Percentiles rank a stretch among this genome's conserved stretches.
These are phyloP conservation scores for Eciton burchellii DNA, from an alignment of 1,140 invertebrate genomes.

Conservation along the genomic window DNA sequence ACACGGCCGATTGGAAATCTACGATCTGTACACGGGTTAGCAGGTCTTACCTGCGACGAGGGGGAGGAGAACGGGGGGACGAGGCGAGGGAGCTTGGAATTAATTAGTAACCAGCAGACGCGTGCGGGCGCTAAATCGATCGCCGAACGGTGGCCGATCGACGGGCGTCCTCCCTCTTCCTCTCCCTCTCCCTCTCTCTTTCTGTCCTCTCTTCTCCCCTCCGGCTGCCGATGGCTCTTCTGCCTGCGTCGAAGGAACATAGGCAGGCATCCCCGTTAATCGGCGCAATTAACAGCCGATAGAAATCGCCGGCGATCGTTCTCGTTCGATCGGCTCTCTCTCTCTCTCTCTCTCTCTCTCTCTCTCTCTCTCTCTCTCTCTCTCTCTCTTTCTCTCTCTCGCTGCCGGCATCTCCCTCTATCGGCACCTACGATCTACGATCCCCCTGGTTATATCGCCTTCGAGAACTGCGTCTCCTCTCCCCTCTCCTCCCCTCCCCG, in stretches of 20 bases:
- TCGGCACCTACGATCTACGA: constrained; percentile 36
- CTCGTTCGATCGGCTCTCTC: constrained; percentile 30
- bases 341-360: too few species aligned
- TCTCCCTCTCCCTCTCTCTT: too few species aligned
- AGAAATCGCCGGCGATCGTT: constrained; percentile 49
- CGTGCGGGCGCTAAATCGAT: constrained; percentile 60
- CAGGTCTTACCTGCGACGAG: constrained; percentile 30
- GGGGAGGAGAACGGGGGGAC: background rate
- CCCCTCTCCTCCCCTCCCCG: too few species aligned
- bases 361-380: too few species aligned
- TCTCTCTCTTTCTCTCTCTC: too few species aligned
- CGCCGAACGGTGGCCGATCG: background rate
- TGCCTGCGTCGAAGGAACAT: constrained; percentile 30
- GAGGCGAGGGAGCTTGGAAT: constrained; percentile 39
- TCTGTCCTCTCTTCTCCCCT: too few species aligned
- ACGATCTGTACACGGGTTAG: constrained; percentile 40
- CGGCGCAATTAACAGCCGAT: constrained; percentile 71
- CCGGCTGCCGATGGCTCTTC: background rate
- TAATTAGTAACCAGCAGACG: constrained; percentile 65
- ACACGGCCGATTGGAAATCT: constrained; percentile 61
- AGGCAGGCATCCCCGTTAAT: constrained; percentile 62
- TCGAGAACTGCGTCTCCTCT: too few species aligned
- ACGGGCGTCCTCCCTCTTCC: background rate
- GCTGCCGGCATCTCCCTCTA: background rate
- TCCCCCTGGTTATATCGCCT: constrained; percentile 46